These are phyloP conservation scores for Ophion slaviceki DNA, from an alignment of 2,888 invertebrate genomes.

Conservation along the genomic window DNA sequence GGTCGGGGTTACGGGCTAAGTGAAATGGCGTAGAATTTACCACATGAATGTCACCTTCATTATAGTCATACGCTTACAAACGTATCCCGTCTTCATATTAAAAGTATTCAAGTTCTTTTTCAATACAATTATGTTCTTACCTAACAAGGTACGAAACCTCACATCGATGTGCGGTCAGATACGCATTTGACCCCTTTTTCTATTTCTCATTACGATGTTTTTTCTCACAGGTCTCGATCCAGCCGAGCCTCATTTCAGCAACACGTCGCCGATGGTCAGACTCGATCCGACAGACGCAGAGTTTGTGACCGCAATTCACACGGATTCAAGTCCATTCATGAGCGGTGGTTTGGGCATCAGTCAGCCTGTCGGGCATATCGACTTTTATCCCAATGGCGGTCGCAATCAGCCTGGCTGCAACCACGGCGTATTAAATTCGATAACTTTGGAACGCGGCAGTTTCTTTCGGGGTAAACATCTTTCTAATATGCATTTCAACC, in stretches of 20 bases:
- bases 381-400: slow-evolving; percentile 96
- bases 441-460: slow-evolving; percentile 87
- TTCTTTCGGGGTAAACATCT: slow-evolving; percentile 85
- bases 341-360: slow-evolving; percentile 92
- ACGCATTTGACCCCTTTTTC: neutral
- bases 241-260: slow-evolving; percentile 95
- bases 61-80: too few species aligned
- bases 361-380: slow-evolving; percentile 93
- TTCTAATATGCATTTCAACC: neutral
- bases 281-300: slow-evolving; percentile 94
- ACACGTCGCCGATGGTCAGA: slow-evolving; percentile 91
- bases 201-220: neutral
- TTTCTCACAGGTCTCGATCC: slow-evolving; percentile 89
- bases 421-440: slow-evolving; percentile 87
- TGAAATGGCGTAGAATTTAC: too few species aligned
- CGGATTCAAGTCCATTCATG: slow-evolving; percentile 92
- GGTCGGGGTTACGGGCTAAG: too few species aligned
- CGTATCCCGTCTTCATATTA: too few species aligned
- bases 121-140: too few species aligned
- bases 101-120: too few species aligned
- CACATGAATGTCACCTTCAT: too few species aligned
- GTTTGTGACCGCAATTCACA: slow-evolving; percentile 96
- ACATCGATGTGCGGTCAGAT: too few species aligned
- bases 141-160: too few species aligned
- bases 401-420: slow-evolving; percentile 90